Base-by-base conservation (phyloP, 2,888 invertebrate species). In the Alcis repandata region DNA sequence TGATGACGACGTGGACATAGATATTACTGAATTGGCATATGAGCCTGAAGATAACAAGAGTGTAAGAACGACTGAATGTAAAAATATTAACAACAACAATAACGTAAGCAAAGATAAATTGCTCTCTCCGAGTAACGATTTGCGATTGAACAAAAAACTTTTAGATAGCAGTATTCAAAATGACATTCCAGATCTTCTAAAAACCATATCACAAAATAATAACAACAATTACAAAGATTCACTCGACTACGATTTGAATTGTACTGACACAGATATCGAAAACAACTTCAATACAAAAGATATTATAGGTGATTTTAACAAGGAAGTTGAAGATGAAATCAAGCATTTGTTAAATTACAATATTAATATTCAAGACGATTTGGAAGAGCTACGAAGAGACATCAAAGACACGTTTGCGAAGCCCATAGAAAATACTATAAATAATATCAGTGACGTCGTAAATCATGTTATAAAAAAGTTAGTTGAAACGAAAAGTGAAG, bases 301-400 rank as follows among this genome's bases (percentile, higher is more conserved):
- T 76, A 94, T 95, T 48, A 93, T 95, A 66, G 94, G 94, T 27
- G 94, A 95, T 81, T 95, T 95, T 72, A 94, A 94, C 67, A 94
- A 94, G 80, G 95, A 95, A 87, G 89, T 95, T 43, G 94, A 94
- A 86, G 93, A 94, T 65, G 95, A 95, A 89, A 92, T 95, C 58
- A 94, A 91, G 70, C 89, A 90, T 71, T 83, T 94, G 68, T 80
- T 91, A 33, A 91, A 91, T 78, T 89, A 91, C 71, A 92, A 92
- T 69, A 89, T 92, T 22, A 92, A 91, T 74, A 92, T 92, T 72
- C 87, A 92, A 80, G 90, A 91, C 53, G 92, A 92, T 68, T 80
- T 94, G 78, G 88, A 92, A 77, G 93, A 92, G 79, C 78, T 93
- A 66, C 84, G 91, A 61, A 91, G 90, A 78, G 93, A 94, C 72